Percentiles rank a stretch among this genome's conserved stretches.
Conservation (phyloP, 2,113 vertebrate genomes). For the Uria lomvia region DNA sequence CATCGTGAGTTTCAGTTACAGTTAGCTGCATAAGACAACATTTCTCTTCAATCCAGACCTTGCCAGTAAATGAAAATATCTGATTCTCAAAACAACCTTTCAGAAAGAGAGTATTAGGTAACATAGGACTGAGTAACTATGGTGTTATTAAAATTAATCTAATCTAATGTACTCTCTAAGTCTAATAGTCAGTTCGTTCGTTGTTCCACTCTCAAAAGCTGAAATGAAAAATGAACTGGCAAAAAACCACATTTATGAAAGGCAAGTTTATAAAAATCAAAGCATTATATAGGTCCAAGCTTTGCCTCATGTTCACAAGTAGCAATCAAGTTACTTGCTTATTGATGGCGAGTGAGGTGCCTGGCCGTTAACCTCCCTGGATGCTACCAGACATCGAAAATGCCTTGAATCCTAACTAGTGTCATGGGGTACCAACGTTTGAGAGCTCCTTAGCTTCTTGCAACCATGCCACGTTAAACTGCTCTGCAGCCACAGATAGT, state of each 20-base stretch:
- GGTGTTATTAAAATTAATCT: not conserved
- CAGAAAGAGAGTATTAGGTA: not conserved
- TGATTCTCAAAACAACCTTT: slow-evolving; percentile 15
- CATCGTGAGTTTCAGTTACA: not conserved
- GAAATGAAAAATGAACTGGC: not conserved
- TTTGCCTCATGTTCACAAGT: not conserved
- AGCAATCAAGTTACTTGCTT: not conserved
- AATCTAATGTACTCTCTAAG: not conserved
- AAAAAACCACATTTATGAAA: not conserved
- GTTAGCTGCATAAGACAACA: not conserved
- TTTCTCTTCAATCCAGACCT: slow-evolving; percentile 20
- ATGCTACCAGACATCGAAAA: not conserved
- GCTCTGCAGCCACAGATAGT: not conserved
- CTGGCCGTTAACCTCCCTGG: not conserved
- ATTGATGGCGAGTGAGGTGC: not conserved
- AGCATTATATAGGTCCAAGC: not conserved
- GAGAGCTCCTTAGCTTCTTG: not conserved
- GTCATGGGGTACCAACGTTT: not conserved
- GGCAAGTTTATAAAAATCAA: not conserved
- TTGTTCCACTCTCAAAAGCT: not conserved
- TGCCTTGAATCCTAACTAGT: not conserved
- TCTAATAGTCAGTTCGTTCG: not conserved
- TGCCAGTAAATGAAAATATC: not conserved
- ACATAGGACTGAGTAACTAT: not conserved
- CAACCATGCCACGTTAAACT: not conserved